Percentiles rank a stretch among this genome's conserved stretches.
Conservation (phyloP, 1,140 invertebrate species). For the Tachypleus tridentatus region DNA sequence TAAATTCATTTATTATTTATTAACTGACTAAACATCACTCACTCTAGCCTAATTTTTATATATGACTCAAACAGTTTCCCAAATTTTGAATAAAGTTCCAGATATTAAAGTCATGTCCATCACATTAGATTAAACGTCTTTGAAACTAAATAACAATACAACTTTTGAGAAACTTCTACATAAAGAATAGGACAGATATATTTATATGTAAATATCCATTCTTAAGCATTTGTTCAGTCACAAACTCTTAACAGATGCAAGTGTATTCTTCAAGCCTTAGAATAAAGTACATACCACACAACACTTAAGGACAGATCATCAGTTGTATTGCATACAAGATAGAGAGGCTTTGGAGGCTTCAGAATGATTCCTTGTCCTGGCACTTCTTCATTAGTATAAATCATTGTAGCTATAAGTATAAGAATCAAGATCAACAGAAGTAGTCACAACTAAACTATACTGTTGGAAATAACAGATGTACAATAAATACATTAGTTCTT, state of each 20-base stretch:
- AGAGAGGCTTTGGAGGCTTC: conserved; percentile 3
- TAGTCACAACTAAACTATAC: neutral
- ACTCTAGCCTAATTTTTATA: too few species aligned
- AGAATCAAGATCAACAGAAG: neutral
- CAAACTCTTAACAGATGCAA: neutral
- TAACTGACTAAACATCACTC: too few species aligned
- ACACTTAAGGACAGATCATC: conserved; percentile 9
- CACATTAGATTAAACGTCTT: too few species aligned
- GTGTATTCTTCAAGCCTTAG: too few species aligned
- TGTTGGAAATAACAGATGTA: conserved; percentile 2
- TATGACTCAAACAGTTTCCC: too few species aligned
- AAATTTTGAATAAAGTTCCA: too few species aligned
- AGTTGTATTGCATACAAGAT: conserved; percentile 15
- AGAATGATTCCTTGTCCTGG: conserved; percentile 14
- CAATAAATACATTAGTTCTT: neutral
- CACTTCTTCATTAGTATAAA: conserved; percentile 14
- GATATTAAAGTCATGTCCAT: too few species aligned
- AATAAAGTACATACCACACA: conserved; percentile 11
- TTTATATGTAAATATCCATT: too few species aligned
- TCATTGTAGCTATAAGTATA: conserved; percentile 4
- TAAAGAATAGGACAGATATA: too few species aligned
- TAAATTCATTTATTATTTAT: too few species aligned
- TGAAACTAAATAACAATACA: too few species aligned
- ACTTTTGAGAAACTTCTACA: too few species aligned
- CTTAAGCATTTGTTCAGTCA: neutral